Evolutionary conservation across 2,888 invertebrate species (phyloP).

Genomic region (Agrotis segetum): DNA sequence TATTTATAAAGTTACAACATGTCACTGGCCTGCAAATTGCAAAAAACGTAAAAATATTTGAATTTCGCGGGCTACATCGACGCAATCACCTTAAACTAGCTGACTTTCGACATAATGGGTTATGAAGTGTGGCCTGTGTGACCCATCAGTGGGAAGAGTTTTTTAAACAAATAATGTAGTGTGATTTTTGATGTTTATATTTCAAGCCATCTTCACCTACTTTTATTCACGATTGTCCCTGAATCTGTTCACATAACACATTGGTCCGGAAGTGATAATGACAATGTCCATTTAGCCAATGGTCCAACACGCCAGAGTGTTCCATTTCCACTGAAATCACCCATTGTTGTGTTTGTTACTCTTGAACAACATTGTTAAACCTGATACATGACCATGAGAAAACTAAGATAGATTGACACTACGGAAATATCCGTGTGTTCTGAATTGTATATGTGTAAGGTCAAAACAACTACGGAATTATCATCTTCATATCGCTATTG

Average conservation of each 20-base stretch:
- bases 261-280: constrained; percentile 36
- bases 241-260: constrained; percentile 29
- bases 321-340: constrained; percentile 30
- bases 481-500: too few species aligned
- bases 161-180: too few species aligned
- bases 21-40: too few species aligned
- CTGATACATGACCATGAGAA: constrained; percentile 11
- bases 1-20: too few species aligned
- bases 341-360: constrained; percentile 36
- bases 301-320: constrained; percentile 36
- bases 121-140: too few species aligned
- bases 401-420: not conserved
- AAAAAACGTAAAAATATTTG: too few species aligned
- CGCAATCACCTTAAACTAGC: too few species aligned
- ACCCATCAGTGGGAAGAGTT: too few species aligned
- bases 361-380: constrained; percentile 27
- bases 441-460: too few species aligned
- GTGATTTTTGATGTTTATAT: too few species aligned
- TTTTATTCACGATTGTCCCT: constrained; percentile 10
- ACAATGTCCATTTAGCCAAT: constrained; percentile 36
- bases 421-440: not conserved
- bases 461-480: not conserved
- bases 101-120: too few species aligned
- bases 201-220: not conserved
- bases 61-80: too few species aligned